Evolutionary conservation across 1,140 invertebrate species (phyloP).

Genomic region (Micrasema minimum): DNA sequence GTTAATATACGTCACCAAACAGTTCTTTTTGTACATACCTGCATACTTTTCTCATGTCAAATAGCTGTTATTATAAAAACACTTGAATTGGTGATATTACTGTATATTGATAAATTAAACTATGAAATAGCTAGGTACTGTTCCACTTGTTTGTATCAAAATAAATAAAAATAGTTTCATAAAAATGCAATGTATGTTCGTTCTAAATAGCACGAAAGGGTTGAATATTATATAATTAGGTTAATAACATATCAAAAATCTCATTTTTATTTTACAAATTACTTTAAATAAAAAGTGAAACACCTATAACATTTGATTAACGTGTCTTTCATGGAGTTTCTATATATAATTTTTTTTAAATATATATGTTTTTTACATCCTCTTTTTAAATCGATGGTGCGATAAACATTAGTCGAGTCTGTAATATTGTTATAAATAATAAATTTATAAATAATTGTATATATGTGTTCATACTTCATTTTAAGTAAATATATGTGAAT

Average conservation of each 20-base stretch:
- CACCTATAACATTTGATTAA: neutral
- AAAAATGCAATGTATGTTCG: conserved; percentile 9
- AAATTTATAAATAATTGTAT: conserved; percentile 51
- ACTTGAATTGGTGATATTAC: conserved; percentile 33
- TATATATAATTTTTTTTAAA: conserved; percentile 5
- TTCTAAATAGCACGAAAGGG: conserved; percentile 1
- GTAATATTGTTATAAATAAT: conserved; percentile 38
- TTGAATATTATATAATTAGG: conserved; percentile 20
- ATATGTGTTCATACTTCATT: conserved; percentile 54
- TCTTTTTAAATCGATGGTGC: conserved; percentile 50
- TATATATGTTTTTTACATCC: conserved; percentile 1
- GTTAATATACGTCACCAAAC: no score
- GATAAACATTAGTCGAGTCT: conserved; percentile 41
- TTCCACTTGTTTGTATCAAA: no score
- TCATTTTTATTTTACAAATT: conserved; percentile 32
- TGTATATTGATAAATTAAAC: conserved; percentile 19
- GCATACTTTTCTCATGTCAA: neutral
- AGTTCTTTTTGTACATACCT: conserved; percentile 2
- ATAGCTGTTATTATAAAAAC: conserved; percentile 16
- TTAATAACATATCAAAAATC: conserved; percentile 38
- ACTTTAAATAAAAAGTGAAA: neutral
- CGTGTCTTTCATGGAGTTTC: conserved; percentile 7
- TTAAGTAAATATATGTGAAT: conserved; percentile 53
- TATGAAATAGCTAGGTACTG: no score
- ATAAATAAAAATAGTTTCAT: conserved; percentile 26